These are phyloP conservation scores for Gallinago paraguaiae DNA, from an alignment of 2,113 vertebrate species.

Conservation along the genomic window DNA sequence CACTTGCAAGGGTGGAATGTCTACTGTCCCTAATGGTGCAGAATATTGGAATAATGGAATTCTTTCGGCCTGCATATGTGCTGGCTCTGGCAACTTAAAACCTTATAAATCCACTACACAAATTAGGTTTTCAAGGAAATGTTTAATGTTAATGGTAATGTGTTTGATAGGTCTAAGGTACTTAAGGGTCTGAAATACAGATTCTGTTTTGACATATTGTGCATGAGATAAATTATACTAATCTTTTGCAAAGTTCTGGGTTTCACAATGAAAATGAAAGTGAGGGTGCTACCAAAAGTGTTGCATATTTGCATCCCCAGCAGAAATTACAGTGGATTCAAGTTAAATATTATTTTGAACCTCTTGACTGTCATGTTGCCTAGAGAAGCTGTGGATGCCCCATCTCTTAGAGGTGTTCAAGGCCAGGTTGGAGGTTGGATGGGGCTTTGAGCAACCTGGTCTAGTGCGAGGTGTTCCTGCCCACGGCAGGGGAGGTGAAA, in stretches of 20 bases:
- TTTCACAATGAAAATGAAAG: not conserved
- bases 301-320: not conserved
- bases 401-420: not conserved
- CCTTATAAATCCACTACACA: not conserved
- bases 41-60: not conserved
- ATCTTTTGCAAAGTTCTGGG: not conserved
- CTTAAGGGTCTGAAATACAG: not conserved
- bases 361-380: not conserved
- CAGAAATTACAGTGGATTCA: not conserved
- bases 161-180: not conserved
- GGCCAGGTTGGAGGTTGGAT: not conserved
- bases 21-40: not conserved
- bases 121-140: not conserved
- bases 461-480: not conserved
- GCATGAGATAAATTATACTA: not conserved
- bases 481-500: not conserved
- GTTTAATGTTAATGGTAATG: not conserved
- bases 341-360: not conserved
- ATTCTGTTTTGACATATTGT: not conserved
- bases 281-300: not conserved
- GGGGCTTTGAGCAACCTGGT: not conserved
- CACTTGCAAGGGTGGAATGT: not conserved
- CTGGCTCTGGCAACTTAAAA: not conserved
- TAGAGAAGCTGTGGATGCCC: not conserved
- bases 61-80: not conserved